These are phyloP conservation scores for Fopius arisanus DNA, from an alignment of 1,140 invertebrate genomes.

Conservation along the genomic window DNA sequence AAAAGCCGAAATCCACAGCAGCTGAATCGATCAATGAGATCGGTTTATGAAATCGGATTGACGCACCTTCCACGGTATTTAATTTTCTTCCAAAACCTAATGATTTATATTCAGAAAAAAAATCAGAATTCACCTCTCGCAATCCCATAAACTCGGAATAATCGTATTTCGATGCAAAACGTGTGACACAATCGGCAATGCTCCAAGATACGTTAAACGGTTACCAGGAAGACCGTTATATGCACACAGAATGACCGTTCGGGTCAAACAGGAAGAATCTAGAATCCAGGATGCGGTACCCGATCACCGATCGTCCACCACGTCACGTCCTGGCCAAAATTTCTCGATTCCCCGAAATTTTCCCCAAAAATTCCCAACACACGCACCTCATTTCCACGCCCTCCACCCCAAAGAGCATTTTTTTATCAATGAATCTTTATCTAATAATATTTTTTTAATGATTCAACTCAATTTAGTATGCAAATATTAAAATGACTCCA, in stretches of 20 bases:
- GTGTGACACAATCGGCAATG: not conserved
- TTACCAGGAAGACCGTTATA: not conserved
- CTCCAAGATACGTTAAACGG: slow-evolving; percentile 9
- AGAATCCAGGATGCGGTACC: not conserved
- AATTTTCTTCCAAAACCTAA: not conserved
- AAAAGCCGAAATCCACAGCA: too few relatives aligned
- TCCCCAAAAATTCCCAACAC: too few relatives aligned
- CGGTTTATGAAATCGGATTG: too few relatives aligned
- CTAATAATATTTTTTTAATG: too few relatives aligned
- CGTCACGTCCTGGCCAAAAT: not conserved
- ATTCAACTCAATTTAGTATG: too few relatives aligned
- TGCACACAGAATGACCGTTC: slow-evolving; percentile 1
- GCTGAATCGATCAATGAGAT: too few relatives aligned
- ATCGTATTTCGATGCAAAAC: not conserved
- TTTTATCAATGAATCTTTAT: too few relatives aligned
- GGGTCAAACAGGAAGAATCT: slow-evolving; percentile 9
- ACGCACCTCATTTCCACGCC: too few relatives aligned
- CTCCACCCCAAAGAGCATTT: too few relatives aligned
- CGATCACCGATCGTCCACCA: not conserved
- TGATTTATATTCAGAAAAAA: not conserved
- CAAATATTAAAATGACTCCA: not conserved
- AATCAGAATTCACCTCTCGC: not conserved
- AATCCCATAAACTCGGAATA: not conserved
- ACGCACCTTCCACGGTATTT: too few relatives aligned
- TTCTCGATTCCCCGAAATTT: too few relatives aligned